Base-by-base conservation (phyloP, 2,888 invertebrate species). In the Nebria brevicollis region DNA sequence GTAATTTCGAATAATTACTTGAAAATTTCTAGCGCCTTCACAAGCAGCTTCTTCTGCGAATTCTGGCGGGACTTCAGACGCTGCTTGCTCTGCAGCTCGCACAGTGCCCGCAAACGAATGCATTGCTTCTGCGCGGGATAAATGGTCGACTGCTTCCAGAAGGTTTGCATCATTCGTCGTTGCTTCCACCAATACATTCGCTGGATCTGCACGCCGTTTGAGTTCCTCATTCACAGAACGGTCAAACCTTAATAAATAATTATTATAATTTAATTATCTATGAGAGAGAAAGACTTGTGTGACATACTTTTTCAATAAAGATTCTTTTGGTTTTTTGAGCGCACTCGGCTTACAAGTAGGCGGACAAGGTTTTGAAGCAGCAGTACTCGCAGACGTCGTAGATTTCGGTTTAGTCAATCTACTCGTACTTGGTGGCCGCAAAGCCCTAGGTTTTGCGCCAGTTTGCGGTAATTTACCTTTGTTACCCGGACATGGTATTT, bases 11-110 rank as follows among this genome's bases (percentile, higher is more conserved):
- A 26, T 42, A 41, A 15, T 10, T 66, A 41, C 76, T 15, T 66
- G 13, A 66, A 25, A 66, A 66, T 42, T 15, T 66, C 34, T 76
- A 1, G 76, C 76, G 6, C 26, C 42, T 7, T 8, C 76, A 13
- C 34, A 65, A 10, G 76, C 76, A 13, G 26, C 66, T 26, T 66
- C 76, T n/a, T 26, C 76, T 2, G 66, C 76, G 1, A 54, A 65
- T 41, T 66, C 20, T n/a, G 76, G 66, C 6, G 26, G 10, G 7
- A 20, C 34, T 15, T 20, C n/a, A 11, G 76, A 65, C 2, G 76
- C 66, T 25, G 76, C 76, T 76, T 66, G n/a, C n/a, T 76, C 76
- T 7, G 76, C 76, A 76, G 76, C 76, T 34, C 66, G 11, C 1
- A 76, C 76, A 15, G 76, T 64, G 6, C 66, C 76, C 10, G 66